These are phyloP conservation scores for Momotus momota DNA, from an alignment of 2,797 vertebrate species.

Conservation along the genomic window DNA sequence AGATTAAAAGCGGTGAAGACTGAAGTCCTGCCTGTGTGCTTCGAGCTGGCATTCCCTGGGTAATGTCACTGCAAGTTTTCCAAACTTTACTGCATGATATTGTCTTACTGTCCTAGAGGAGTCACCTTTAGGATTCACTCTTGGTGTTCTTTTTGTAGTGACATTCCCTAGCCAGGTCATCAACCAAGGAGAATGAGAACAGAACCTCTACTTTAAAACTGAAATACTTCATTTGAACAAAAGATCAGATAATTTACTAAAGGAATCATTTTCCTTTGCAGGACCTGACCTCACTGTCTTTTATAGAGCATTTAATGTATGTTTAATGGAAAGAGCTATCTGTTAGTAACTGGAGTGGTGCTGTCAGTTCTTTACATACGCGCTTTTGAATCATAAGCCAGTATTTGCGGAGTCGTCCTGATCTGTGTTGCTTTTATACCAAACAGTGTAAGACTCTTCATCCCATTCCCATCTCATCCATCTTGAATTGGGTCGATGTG, in stretches of 20 bases:
- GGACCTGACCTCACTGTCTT: neutral
- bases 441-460: neutral
- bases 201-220: neutral
- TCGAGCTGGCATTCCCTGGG: neutral
- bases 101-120: neutral
- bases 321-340: neutral
- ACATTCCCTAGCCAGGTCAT: neutral
- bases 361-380: neutral
- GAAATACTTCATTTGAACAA: neutral
- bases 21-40: neutral
- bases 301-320: neutral
- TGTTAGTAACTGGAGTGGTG: neutral
- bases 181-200: neutral
- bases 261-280: neutral
- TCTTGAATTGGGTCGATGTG: neutral
- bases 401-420: neutral
- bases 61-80: neutral
- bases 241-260: neutral
- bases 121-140: neutral
- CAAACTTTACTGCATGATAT: neutral
- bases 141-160: neutral
- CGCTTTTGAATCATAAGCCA: neutral
- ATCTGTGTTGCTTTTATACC: neutral
- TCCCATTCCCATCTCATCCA: neutral
- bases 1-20: neutral